Evolutionary conservation across 2,888 invertebrate genomes (phyloP).

Genomic region (Oscheius sp.): DNA sequence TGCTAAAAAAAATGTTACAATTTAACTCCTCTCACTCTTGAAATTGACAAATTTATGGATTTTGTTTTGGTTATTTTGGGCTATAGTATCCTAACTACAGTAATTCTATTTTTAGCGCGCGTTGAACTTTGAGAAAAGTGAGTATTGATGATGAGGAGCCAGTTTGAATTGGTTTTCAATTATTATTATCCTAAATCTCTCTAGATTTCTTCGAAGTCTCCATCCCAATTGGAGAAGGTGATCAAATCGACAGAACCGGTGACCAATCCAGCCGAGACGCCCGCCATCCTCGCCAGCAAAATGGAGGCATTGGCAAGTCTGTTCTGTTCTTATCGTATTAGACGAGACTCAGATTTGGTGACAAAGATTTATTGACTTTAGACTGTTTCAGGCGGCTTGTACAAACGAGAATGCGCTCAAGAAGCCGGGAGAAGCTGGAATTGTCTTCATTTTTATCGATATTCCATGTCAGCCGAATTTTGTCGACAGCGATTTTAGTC

Average conservation of each 20-base stretch:
- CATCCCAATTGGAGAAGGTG: background rate
- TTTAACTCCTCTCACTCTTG: too few species aligned
- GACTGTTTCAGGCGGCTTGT: background rate
- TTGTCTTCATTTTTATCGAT: slow-evolving; percentile 11
- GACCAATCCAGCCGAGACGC: background rate
- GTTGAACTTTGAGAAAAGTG: too few species aligned
- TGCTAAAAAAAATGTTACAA: too few species aligned
- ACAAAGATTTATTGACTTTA: background rate
- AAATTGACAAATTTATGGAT: too few species aligned
- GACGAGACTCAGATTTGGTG: slow-evolving; percentile 5
- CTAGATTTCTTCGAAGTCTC: background rate
- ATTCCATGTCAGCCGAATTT: background rate
- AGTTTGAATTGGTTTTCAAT: too few species aligned
- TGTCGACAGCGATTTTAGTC: background rate
- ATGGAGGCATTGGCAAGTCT: slow-evolving; percentile 24
- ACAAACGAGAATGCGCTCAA: background rate
- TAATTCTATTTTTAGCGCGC: too few species aligned
- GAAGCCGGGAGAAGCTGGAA: background rate
- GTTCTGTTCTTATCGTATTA: slow-evolving; percentile 3
- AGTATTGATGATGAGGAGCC: too few species aligned
- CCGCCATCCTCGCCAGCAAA: background rate
- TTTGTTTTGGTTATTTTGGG: too few species aligned
- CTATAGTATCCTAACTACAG: too few species aligned
- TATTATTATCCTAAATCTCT: too few species aligned
- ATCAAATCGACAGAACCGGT: background rate